These are phyloP conservation scores for Chunga burmeisteri DNA, from an alignment of 2,113 vertebrate species.

Conservation along the genomic window DNA sequence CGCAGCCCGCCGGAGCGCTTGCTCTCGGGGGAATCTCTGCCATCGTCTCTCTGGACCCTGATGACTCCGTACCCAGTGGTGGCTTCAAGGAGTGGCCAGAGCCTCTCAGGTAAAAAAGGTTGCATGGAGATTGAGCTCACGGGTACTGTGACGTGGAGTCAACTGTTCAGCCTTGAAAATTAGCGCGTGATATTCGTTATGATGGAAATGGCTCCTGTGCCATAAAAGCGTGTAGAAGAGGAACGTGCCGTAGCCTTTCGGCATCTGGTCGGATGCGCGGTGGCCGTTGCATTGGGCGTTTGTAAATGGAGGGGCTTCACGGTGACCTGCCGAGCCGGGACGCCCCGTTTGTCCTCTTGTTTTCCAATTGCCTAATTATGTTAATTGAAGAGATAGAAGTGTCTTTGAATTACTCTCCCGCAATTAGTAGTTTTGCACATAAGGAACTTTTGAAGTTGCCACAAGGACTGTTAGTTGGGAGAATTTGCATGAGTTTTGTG, in stretches of 20 bases:
- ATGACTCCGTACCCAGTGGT: not conserved
- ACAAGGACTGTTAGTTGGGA: not conserved
- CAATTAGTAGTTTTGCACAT: not conserved
- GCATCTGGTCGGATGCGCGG: not conserved
- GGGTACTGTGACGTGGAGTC: not conserved
- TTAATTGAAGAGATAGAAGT: not conserved
- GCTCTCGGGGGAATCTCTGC: not conserved
- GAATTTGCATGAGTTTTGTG: not conserved
- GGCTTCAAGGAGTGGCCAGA: not conserved
- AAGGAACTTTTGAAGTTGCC: not conserved
- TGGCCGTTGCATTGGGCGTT: rapidly evolving
- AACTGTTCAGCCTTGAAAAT: not conserved
- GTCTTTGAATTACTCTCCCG: not conserved
- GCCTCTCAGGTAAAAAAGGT: not conserved
- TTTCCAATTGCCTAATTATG: not conserved
- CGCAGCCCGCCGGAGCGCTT: not conserved
- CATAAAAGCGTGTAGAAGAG: not conserved
- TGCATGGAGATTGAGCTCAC: not conserved
- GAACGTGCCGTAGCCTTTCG: rapidly evolving
- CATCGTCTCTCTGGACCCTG: not conserved
- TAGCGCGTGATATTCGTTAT: rapidly evolving
- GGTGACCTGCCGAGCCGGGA: not conserved
- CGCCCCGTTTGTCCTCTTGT: not conserved
- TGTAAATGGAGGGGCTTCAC: rapidly evolving
- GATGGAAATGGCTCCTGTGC: not conserved